These are phyloP conservation scores for Pristionchus maxplancki DNA, from an alignment of 2,888 invertebrate species.

Conservation along the genomic window DNA sequence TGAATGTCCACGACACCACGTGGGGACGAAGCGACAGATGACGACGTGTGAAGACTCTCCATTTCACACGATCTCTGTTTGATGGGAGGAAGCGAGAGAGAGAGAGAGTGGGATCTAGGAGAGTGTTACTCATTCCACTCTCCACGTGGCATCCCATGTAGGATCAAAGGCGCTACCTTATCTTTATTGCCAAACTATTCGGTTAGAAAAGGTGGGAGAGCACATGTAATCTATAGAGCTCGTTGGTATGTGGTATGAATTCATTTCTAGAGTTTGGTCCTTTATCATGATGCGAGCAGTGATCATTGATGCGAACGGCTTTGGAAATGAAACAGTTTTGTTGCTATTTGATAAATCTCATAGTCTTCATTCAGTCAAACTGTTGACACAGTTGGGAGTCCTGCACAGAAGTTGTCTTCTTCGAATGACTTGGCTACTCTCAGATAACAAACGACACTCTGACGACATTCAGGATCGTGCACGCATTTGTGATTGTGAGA, in stretches of 20 bases:
- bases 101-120: not conserved
- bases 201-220: not conserved
- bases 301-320: too few species aligned
- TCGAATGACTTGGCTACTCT: slow-evolving; percentile 22
- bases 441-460: not conserved
- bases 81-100: not conserved
- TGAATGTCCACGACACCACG: not conserved
- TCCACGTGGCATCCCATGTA: not conserved
- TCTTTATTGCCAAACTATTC: not conserved
- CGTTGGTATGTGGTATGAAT: not conserved
- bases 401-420: slow-evolving; percentile 18
- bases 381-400: not conserved
- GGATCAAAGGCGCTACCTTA: not conserved
- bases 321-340: too few species aligned
- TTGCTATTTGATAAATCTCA: too few species aligned
- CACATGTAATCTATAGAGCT: not conserved
- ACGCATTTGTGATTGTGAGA: not conserved
- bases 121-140: not conserved
- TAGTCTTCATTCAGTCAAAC: not conserved
- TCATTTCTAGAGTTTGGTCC: not conserved
- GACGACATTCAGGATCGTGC: not conserved
- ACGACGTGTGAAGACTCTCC: not conserved
- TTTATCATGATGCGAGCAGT: not conserved
- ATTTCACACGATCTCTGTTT: not conserved
- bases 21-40: not conserved